These are phyloP conservation scores for Meteorus sp. DNA, from an alignment of 1,140 invertebrate genomes.

Conservation along the genomic window DNA sequence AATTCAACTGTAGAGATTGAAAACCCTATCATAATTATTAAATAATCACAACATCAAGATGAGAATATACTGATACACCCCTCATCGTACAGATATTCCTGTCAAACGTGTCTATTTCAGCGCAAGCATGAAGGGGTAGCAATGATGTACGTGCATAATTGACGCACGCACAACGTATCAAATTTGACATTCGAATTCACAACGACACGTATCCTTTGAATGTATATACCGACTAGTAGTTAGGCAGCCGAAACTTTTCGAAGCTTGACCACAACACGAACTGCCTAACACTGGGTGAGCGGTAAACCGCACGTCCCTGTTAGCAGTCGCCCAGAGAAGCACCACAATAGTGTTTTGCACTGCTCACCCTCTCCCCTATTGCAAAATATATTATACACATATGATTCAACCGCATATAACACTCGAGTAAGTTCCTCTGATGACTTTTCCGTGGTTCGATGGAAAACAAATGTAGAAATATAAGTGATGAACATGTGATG, in stretches of 20 bases:
- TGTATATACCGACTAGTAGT: conserved; percentile 18
- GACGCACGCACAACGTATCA: conserved; percentile 37
- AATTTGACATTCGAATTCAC: conserved; percentile 42
- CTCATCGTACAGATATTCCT: neutral
- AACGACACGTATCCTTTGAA: conserved; percentile 32
- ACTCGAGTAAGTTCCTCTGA: conserved; percentile 8
- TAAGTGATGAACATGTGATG: too few species aligned
- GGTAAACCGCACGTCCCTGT: conserved; percentile 31
- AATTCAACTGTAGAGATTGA: too few species aligned
- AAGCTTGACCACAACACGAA: conserved; percentile 40
- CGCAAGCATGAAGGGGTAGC: neutral
- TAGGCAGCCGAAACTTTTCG: conserved; percentile 34
- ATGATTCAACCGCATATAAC: neutral
- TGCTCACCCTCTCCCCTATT: neutral
- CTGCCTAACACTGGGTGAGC: conserved; percentile 34
- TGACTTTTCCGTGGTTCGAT: too few species aligned
- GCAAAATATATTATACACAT: conserved; percentile 7
- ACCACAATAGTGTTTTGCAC: neutral
- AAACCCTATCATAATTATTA: too few species aligned
- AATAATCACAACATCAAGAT: too few species aligned
- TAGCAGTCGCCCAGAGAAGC: neutral
- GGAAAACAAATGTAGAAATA: too few species aligned
- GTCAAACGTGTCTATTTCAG: conserved; percentile 6
- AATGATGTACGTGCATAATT: conserved; percentile 43
- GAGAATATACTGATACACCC: too few species aligned